Conservation (phyloP, 2,113 vertebrate species). For the Edolisoma coerulescens region DNA sequence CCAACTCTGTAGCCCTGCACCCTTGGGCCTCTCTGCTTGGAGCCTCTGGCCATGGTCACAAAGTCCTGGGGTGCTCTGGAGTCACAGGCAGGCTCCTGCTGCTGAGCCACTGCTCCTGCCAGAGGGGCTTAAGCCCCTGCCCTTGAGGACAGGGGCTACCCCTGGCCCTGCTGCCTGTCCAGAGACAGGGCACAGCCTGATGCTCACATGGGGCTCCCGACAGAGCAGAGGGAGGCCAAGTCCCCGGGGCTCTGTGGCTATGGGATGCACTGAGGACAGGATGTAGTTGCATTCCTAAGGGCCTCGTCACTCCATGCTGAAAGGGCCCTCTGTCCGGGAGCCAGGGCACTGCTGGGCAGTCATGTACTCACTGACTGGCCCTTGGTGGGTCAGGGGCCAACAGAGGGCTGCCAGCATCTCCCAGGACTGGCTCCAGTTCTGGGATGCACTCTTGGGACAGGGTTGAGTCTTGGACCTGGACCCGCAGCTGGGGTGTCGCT, state of each 20-base stretch:
- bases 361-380: background rate
- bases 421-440: background rate
- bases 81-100: background rate
- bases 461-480: background rate
- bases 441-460: accelerated
- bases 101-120: background rate
- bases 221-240: background rate
- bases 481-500: accelerated
- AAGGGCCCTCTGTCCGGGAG: background rate
- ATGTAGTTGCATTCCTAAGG: background rate
- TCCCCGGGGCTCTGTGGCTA: accelerated
- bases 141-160: background rate
- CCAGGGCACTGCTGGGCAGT: background rate
- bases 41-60: background rate
- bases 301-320: background rate
- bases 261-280: background rate
- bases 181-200: background rate
- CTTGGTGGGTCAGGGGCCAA: background rate
- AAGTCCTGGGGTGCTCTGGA: background rate
- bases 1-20: background rate
- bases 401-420: background rate
- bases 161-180: background rate
- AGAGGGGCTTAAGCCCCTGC: background rate
- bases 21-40: background rate
- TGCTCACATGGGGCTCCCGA: accelerated